Evolutionary conservation across 2,797 vertebrate species (phyloP), one percentile per base, ranked within the genome.

Genomic region (Alectoris magna): DNA sequence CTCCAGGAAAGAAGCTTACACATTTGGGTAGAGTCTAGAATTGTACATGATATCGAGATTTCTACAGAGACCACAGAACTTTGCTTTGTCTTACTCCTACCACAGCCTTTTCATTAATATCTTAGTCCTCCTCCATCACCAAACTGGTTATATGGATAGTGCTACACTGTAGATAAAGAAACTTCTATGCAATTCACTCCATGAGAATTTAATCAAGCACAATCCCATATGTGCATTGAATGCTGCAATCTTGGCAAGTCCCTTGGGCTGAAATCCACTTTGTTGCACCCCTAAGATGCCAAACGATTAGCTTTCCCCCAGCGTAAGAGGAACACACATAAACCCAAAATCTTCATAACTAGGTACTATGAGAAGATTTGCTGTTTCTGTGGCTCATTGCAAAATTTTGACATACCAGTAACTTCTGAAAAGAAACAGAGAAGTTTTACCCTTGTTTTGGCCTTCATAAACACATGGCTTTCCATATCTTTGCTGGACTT

Each of bases 401-500:
- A 55, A 87, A n/a, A 13, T 70, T 69, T 19, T 49, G 41, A 68
- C 24, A 73, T 4, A 6, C 3, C 10, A 63, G 6, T 62, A 74
- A 71, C 11, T 68, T 70, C 34, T 66, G 58, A 46, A 91, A 91
- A 92, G 53, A 80, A 38, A 78, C 0, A 70, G 48, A 58, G 59
- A 64, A 49, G 38, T 49, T 98, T 99, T 96, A 99, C 99, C 97
- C 99, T 98, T 62, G 98, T 98, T 94, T 99, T 99, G 91, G 99
- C 99, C 96, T 99, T 99, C 95, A 99, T 96, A 75, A 99, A 99
- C 38, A 99, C 99, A 43, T 99, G 99, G 95, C 98, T 99, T 95
- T 99, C 99, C 99, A 99, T 99, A 70, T 99, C 99, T 49, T 97
- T 99, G 97, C 99, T 99, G 74, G 99, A 98, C 96, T 99, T 99